A percentile compares a stretch with the other conserved stretches of the same genome.
Evolutionary conservation across 1,140 invertebrate species (phyloP).

Genomic region (Periplaneta americana): DNA sequence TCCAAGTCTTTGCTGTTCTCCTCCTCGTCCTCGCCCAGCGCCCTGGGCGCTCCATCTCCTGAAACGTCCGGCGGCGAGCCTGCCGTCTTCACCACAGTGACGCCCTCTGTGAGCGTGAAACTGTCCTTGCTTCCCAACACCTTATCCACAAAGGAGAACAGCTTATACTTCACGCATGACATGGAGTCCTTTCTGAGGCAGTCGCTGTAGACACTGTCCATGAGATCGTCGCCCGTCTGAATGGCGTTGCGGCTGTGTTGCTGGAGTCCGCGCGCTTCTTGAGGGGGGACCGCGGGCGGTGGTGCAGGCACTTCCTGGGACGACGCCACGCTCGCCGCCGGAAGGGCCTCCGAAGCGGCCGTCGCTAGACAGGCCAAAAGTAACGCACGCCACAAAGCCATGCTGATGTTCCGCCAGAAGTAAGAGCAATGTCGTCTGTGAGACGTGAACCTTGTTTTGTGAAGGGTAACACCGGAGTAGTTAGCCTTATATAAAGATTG

Average conservation of each 20-base stretch:
- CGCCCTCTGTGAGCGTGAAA: constrained; percentile 70
- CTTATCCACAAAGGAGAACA: constrained; percentile 77
- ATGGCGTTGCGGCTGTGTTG: constrained; percentile 45
- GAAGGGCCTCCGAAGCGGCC: constrained; percentile 36
- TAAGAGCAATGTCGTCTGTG: not conserved
- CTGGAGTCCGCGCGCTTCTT: constrained; percentile 32
- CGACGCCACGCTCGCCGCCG: constrained; percentile 41
- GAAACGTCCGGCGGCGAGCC: constrained; percentile 39
- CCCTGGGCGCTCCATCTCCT: constrained; percentile 66
- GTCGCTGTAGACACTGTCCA: constrained; percentile 67
- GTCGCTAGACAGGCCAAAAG: not conserved
- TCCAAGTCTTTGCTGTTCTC: constrained; percentile 45
- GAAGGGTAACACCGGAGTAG: not conserved
- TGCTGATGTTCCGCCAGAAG: no score
- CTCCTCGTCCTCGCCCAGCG: constrained; percentile 43
- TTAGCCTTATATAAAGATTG: not conserved
- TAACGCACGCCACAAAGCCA: not conserved
- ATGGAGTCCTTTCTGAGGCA: constrained; percentile 74
- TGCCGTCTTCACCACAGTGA: constrained; percentile 69
- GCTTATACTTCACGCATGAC: constrained; percentile 75
- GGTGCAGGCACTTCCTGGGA: constrained; percentile 41
- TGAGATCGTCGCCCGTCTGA: constrained; percentile 58
- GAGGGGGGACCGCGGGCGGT: constrained; percentile 32
- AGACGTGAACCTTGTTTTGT: not conserved
- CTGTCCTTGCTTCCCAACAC: constrained; percentile 69